These are phyloP conservation scores for Euura saliciscinereae DNA, from an alignment of 1,140 invertebrate species.

Conservation along the genomic window DNA sequence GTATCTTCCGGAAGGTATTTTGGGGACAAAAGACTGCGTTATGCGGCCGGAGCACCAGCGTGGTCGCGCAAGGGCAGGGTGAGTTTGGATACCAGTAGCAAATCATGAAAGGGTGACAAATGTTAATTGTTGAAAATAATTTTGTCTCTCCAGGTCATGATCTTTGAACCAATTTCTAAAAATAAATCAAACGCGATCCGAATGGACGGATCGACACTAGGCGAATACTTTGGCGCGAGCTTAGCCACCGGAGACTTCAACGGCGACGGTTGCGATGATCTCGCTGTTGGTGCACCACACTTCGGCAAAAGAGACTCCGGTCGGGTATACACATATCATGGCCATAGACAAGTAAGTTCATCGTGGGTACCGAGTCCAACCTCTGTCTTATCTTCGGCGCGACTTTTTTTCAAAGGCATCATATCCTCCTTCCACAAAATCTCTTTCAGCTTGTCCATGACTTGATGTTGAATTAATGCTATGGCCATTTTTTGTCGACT, in stretches of 20 bases:
- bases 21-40: slow-evolving; percentile 44
- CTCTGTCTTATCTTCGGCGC: not conserved
- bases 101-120: slow-evolving; percentile 16
- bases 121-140: not conserved
- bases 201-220: slow-evolving; percentile 65
- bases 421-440: not conserved
- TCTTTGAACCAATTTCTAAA: too few species aligned
- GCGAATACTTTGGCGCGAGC: slow-evolving; percentile 79
- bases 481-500: too few species aligned
- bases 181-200: slow-evolving; percentile 4
- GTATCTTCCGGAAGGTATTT: slow-evolving; percentile 64
- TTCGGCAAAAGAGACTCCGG: slow-evolving; percentile 63
- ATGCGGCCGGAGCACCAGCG: slow-evolving; percentile 64
- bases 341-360: slow-evolving; percentile 18
- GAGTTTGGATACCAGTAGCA: slow-evolving; percentile 31
- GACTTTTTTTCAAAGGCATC: too few species aligned
- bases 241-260: slow-evolving; percentile 74
- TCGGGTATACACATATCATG: slow-evolving; percentile 64
- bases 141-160: too few species aligned
- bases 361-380: not conserved
- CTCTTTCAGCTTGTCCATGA: not conserved
- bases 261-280: slow-evolving; percentile 72
- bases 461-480: not conserved
- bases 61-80: slow-evolving; percentile 55
- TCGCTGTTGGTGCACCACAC: slow-evolving; percentile 79